Conservation (phyloP, 2,113 vertebrate species). For the Otus sunia region DNA sequence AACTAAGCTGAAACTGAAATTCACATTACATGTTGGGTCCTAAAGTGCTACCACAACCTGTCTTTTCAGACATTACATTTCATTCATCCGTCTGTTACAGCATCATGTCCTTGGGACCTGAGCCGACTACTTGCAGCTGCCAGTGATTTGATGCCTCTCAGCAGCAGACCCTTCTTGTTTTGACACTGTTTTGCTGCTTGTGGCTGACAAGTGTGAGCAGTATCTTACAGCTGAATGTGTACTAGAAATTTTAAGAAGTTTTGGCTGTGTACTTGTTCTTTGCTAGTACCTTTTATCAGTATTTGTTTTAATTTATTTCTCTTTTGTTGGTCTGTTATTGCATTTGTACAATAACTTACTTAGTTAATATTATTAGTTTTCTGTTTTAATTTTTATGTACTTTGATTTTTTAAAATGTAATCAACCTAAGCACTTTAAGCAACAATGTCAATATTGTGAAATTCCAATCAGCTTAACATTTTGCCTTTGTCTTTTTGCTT, state of each 20-base stretch:
- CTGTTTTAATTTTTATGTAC: conserved; percentile 52
- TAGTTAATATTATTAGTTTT: conserved; percentile 33
- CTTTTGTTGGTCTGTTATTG: conserved; percentile 40
- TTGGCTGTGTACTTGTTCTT: conserved; percentile 38
- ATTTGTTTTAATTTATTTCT: conserved; percentile 70
- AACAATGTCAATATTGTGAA: conserved; percentile 61
- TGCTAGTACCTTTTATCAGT: conserved; percentile 30
- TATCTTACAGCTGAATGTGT: background rate
- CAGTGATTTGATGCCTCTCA: background rate
- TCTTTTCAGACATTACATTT: conserved; percentile 40
- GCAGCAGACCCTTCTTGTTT: conserved; percentile 22
- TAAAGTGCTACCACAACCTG: conserved; percentile 34
- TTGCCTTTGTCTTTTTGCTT: conserved; percentile 19
- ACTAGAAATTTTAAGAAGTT: background rate
- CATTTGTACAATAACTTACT: conserved; percentile 52
- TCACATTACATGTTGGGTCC: background rate
- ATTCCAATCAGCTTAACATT: conserved; percentile 59
- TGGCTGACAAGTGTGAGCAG: background rate
- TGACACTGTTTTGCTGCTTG: background rate
- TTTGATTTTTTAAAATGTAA: conserved; percentile 36
- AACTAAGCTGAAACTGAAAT: conserved; percentile 6
- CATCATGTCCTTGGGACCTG: background rate
- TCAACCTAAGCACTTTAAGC: conserved; percentile 73
- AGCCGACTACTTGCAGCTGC: background rate
- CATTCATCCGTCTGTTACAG: conserved; percentile 52